These are phyloP conservation scores for Zootermopsis nevadensis DNA, from an alignment of 2,888 invertebrate species.

Conservation along the genomic window DNA sequence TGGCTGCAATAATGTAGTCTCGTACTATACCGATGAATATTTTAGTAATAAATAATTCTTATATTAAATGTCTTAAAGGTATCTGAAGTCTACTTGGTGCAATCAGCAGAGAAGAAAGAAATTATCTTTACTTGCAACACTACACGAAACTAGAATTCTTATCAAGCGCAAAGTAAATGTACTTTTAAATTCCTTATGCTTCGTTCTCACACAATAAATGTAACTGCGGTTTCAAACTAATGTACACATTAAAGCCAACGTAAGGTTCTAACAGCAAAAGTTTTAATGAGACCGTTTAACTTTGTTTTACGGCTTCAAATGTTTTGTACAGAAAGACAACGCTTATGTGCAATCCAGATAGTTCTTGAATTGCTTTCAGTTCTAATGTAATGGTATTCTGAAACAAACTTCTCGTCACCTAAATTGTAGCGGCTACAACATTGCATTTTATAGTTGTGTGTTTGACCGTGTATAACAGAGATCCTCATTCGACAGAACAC, in stretches of 20 bases:
- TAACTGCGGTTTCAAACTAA: constrained; percentile 37
- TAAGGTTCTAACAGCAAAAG: constrained; percentile 34
- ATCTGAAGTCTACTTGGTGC: neutral
- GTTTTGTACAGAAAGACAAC: constrained; percentile 21
- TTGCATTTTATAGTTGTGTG: neutral
- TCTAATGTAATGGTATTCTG: constrained; percentile 24
- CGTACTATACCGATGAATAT: neutral
- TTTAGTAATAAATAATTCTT: neutral
- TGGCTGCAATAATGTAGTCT: neutral
- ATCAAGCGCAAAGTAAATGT: constrained; percentile 24
- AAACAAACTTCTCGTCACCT: constrained; percentile 24
- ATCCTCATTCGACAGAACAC: neutral
- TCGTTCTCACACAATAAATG: constrained; percentile 35
- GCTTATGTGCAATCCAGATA: constrained; percentile 13
- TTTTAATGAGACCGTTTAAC: constrained; percentile 42
- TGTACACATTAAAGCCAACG: constrained; percentile 31
- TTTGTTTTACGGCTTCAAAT: constrained; percentile 42
- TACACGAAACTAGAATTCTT: constrained; percentile 21
- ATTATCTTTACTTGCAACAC: neutral
- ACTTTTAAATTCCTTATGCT: constrained; percentile 36
- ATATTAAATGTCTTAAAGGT: neutral
- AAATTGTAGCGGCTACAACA: neutral
- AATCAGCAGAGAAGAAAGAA: neutral
- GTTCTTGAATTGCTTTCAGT: neutral
- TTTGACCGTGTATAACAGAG: neutral